Conservation (phyloP, 2,113 vertebrate species). For the Girardinichthys multiradiatus region DNA sequence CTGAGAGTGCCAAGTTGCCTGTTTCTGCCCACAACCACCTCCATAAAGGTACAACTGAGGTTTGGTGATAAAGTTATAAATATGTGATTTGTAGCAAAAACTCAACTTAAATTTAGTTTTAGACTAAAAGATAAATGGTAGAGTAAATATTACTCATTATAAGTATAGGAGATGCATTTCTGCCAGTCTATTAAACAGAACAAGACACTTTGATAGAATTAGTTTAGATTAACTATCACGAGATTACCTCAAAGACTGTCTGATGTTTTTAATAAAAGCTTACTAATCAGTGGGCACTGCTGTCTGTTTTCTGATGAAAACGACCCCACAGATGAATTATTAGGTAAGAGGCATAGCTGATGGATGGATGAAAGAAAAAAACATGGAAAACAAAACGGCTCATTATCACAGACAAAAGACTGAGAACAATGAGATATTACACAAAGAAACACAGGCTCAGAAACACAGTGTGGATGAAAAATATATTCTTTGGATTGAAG, state of each 20-base stretch:
- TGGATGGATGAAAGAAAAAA: constrained; percentile 31
- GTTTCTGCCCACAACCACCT: constrained; percentile 16
- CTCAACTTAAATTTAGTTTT: neutral
- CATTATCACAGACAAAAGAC: constrained; percentile 49
- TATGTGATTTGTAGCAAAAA: neutral
- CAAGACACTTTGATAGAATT: neutral
- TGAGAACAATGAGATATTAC: constrained; percentile 18
- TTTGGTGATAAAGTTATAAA: neutral
- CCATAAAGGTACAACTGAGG: neutral
- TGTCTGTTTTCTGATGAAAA: constrained; percentile 28
- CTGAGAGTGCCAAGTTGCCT: constrained; percentile 30
- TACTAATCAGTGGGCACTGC: neutral
- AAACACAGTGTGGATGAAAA: constrained; percentile 3
- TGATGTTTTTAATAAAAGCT: constrained; percentile 11
- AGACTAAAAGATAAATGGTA: neutral
- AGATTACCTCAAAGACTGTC: neutral
- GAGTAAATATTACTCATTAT: neutral
- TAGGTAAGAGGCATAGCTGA: constrained; percentile 34
- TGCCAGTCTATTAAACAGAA: neutral
- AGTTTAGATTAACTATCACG: neutral
- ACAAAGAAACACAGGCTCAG: neutral
- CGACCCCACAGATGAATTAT: constrained; percentile 41
- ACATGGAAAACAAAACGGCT: constrained; percentile 50
- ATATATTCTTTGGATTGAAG: neutral
- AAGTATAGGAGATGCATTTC: neutral